A percentile compares a stretch with the other conserved stretches of the same genome.
phyloP scores from a whole-genome alignment of 2,888 invertebrate species.

The Galerucella pusilla region DNA sequence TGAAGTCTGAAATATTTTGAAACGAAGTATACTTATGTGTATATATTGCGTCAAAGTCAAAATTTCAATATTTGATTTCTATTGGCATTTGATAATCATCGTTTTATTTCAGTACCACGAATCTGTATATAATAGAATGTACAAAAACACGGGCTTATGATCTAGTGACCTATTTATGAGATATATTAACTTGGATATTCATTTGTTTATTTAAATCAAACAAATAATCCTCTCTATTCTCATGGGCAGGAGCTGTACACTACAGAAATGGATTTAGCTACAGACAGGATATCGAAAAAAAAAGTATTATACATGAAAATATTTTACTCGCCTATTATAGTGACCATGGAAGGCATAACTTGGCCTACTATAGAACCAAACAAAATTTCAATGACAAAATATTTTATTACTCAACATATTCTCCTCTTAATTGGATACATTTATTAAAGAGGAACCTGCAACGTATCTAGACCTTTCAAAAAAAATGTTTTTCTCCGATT shows the following conservation, averaged over 20 bases:
- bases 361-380: too few species aligned
- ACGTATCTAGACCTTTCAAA: too few species aligned
- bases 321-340: too few species aligned
- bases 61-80: conserved; percentile 5
- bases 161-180: conserved; percentile 27
- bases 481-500: too few species aligned
- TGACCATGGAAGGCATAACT: too few species aligned
- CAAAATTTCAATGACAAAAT: too few species aligned
- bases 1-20: too few species aligned
- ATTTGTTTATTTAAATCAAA: conserved; percentile 30
- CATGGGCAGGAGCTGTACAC: conserved; percentile 1
- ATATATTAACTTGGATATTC: conserved; percentile 18
- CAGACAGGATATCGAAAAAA: background rate
- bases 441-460: too few species aligned
- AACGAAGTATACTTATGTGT: background rate
- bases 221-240: conserved; percentile 28
- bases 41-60: background rate
- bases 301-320: background rate
- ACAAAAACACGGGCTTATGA: conserved; percentile 12
- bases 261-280: conserved; percentile 1
- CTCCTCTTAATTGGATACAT: too few species aligned
- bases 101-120: background rate
- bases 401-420: too few species aligned
- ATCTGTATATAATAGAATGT: background rate
- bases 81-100: background rate